Conservation (phyloP, 2,797 vertebrate genomes). For the Cercopithecus hamlyni region DNA sequence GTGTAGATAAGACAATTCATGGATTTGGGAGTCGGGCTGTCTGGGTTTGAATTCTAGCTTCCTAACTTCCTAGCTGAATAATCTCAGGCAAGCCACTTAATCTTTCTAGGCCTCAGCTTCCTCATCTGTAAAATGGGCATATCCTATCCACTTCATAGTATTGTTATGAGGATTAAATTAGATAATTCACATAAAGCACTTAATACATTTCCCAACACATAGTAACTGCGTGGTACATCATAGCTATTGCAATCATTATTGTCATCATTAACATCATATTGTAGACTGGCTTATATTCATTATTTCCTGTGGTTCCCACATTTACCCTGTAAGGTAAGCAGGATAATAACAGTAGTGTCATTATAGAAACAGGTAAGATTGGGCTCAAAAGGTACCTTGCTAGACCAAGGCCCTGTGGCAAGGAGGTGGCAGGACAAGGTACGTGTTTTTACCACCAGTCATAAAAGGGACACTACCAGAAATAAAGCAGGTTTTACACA, state of each 20-base stretch:
- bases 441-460: neutral
- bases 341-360: neutral
- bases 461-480: neutral
- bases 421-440: neutral
- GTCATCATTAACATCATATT: neutral
- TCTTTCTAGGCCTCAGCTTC: neutral
- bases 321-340: neutral
- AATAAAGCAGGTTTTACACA: neutral
- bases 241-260: neutral
- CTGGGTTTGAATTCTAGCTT: neutral
- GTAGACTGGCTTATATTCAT: neutral
- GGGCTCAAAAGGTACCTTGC: neutral
- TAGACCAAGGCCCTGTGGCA: neutral
- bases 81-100: neutral
- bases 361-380: constrained; percentile 14
- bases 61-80: neutral
- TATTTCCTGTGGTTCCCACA: constrained; percentile 32
- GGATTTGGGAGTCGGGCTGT: neutral
- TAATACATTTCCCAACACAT: neutral
- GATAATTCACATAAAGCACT: neutral
- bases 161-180: neutral
- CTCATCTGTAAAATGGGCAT: neutral
- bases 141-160: neutral
- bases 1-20: neutral
- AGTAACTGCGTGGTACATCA: neutral